A percentile compares a stretch with the other conserved stretches of the same genome.
phyloP scores from a whole-genome alignment of 2,888 invertebrate species.

The Dasysyrphus tricinctus region DNA sequence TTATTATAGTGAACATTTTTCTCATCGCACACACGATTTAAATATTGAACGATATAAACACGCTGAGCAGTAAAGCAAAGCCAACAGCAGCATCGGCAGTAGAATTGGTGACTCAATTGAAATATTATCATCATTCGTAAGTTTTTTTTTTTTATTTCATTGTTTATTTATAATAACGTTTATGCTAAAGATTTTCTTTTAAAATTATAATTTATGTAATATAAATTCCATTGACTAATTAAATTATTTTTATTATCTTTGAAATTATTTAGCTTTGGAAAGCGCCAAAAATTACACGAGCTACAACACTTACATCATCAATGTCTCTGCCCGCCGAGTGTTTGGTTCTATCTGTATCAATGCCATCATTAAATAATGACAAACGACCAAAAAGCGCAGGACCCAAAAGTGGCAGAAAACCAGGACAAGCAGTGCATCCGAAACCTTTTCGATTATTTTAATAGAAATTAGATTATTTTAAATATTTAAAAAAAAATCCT shows the following conservation, averaged over 20 bases:
- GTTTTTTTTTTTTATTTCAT: conserved; percentile 37
- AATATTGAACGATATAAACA: conserved; percentile 54
- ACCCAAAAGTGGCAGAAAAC: conserved; percentile 79
- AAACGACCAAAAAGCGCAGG: conserved; percentile 83
- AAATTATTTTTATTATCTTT: conserved; percentile 26
- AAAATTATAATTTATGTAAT: background rate
- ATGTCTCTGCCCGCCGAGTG: conserved; percentile 84
- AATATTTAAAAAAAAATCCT: background rate
- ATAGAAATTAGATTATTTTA: conserved; percentile 37
- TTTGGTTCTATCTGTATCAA: conserved; percentile 83
- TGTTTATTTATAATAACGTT: conserved; percentile 13
- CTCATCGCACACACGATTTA: conserved; percentile 38
- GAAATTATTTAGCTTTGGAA: conserved; percentile 80
- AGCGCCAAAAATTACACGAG: conserved; percentile 81
- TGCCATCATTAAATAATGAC: conserved; percentile 82
- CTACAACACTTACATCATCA: conserved; percentile 83
- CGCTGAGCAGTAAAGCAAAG: conserved; percentile 61
- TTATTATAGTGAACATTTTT: conserved; percentile 39
- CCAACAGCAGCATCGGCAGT: conserved; percentile 47
- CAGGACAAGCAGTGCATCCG: conserved; percentile 81
- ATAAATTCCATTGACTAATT: background rate
- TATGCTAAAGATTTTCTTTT: conserved; percentile 13
- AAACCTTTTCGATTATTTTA: conserved; percentile 83
- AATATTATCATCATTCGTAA: conserved; percentile 57
- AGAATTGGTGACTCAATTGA: conserved; percentile 56